Percentiles rank a stretch among this genome's conserved stretches.
phyloP scores from a whole-genome alignment of 2,797 vertebrate species.

The Orestias chungarensis region DNA sequence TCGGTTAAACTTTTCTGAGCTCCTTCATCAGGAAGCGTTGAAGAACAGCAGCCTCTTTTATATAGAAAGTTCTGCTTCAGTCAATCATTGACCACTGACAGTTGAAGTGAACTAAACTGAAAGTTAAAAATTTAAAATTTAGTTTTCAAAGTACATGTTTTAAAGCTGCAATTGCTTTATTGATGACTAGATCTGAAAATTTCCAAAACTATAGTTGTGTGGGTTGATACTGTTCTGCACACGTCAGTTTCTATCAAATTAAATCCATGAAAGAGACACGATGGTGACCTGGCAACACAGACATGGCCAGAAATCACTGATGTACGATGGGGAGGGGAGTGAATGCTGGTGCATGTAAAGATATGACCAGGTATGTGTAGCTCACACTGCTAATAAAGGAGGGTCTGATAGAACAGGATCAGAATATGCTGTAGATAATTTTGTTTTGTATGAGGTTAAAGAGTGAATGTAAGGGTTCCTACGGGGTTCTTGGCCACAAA shows the following conservation, averaged over 20 bases:
- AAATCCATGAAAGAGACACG: not conserved
- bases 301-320: too few relatives aligned
- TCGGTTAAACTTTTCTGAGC: slow-evolving; percentile 37
- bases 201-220: not conserved
- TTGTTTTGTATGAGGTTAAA: too few relatives aligned
- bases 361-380: too few relatives aligned
- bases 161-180: too few relatives aligned
- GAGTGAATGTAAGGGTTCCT: too few relatives aligned
- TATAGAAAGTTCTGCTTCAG: slow-evolving; percentile 42
- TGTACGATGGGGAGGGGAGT: too few relatives aligned
- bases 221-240: not conserved
- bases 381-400: too few relatives aligned
- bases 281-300: not conserved
- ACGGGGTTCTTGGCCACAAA: too few relatives aligned
- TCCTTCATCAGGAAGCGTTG: slow-evolving; percentile 22
- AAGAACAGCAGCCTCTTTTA: slow-evolving; percentile 36
- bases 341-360: not conserved
- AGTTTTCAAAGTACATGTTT: not conserved
- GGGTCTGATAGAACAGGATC: too few relatives aligned
- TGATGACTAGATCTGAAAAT: not conserved
- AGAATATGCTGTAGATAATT: too few relatives aligned
- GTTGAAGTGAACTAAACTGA: not conserved
- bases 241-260: not conserved
- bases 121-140: not conserved
- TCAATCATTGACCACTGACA: not conserved